phyloP scores from a whole-genome alignment of 2,113 vertebrate genomes.

The Procapra przewalskii region DNA sequence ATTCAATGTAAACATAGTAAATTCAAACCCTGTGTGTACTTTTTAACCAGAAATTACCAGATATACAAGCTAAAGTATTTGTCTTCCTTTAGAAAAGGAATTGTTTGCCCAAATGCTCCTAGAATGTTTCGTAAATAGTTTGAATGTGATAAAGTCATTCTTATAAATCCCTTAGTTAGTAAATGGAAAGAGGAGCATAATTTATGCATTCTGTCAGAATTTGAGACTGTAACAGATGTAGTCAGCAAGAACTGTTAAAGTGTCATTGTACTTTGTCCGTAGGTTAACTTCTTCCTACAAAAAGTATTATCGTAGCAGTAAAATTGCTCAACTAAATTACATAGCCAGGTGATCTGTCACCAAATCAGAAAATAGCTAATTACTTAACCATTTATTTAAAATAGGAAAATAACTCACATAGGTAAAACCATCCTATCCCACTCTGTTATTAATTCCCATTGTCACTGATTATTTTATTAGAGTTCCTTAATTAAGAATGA shows the following conservation, averaged over 20 bases:
- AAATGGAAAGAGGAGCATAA: background rate
- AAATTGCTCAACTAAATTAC: background rate
- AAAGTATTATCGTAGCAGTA: background rate
- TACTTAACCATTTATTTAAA: background rate
- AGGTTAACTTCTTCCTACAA: background rate
- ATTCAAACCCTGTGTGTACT: background rate
- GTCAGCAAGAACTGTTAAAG: background rate
- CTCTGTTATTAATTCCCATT: background rate
- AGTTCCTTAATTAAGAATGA: background rate
- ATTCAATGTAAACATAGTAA: background rate
- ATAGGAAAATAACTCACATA: background rate
- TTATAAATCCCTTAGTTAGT: background rate
- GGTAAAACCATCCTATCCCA: background rate
- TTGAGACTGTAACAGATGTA: too few relatives aligned
- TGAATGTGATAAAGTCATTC: background rate
- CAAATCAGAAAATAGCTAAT: background rate
- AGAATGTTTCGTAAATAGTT: background rate
- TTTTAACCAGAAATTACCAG: background rate
- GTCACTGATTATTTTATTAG: background rate
- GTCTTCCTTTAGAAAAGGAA: background rate
- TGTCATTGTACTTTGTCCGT: background rate
- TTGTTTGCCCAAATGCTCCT: background rate
- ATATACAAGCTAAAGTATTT: background rate
- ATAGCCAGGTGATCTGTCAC: background rate
- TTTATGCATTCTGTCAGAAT: background rate